A percentile compares a stretch with the other conserved stretches of the same genome.
These are phyloP conservation scores for Drosophila murphyi DNA, from an alignment of 1,140 invertebrate genomes.

Conservation along the genomic window DNA sequence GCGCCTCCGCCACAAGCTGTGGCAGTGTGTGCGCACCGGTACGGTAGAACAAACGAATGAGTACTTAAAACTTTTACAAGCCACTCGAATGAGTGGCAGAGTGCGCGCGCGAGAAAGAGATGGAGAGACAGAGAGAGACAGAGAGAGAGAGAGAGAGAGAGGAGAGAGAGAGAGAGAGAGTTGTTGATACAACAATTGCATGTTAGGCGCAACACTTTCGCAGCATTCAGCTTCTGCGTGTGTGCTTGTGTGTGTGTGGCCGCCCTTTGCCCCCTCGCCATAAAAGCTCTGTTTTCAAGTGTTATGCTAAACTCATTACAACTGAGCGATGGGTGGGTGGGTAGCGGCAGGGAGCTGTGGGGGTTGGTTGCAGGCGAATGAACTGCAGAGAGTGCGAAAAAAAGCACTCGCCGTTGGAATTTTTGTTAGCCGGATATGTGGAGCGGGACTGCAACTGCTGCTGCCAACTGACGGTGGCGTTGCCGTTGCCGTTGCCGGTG, in stretches of 20 bases:
- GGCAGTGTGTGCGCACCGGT: conserved; percentile 42
- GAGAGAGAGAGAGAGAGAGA: neutral
- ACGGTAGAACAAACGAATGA: conserved; percentile 43
- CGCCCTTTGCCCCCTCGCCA: neutral
- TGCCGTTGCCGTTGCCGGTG: neutral
- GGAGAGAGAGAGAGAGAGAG: neutral
- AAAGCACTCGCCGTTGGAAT: conserved; percentile 22
- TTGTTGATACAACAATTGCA: conserved; percentile 62
- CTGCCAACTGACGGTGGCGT: neutral
- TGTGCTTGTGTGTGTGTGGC: conserved; percentile 21
- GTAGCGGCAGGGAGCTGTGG: neutral
- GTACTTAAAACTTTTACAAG: conserved; percentile 82
- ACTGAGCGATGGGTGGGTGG: neutral
- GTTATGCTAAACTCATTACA: conserved; percentile 53
- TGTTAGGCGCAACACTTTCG: conserved; percentile 64
- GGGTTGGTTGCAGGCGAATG: conserved; percentile 14
- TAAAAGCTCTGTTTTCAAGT: conserved; percentile 26
- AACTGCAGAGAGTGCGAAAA: conserved; percentile 27
- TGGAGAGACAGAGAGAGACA: neutral
- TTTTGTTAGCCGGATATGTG: conserved; percentile 47
- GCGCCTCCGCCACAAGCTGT: conserved; percentile 32
- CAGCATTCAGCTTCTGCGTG: conserved; percentile 47
- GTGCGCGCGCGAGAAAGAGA: neutral
- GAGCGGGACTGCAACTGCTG: neutral
- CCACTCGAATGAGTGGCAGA: conserved; percentile 54